phyloP scores from a whole-genome alignment of 2,113 vertebrate species.

The Aptenodytes forsteri region DNA sequence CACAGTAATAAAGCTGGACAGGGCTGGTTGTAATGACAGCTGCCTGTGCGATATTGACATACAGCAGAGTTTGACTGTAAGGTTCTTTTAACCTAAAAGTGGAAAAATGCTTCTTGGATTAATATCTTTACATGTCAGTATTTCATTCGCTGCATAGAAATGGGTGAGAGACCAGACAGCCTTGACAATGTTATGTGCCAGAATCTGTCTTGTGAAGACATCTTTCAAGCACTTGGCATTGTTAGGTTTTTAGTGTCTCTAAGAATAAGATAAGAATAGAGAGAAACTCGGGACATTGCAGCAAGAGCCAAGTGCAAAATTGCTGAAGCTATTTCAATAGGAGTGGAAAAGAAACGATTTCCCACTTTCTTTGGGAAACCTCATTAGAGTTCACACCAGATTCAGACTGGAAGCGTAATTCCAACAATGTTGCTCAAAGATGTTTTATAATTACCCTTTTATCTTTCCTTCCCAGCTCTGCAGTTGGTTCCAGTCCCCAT shows the following conservation, averaged over 20 bases:
- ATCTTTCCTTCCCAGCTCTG: neutral
- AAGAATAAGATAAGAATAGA: neutral
- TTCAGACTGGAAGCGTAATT: neutral
- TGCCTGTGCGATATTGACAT: neutral
- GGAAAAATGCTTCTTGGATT: neutral
- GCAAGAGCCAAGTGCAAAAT: neutral
- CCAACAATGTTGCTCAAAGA: neutral
- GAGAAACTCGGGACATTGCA: neutral
- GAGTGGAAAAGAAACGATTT: neutral
- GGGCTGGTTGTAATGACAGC: neutral
- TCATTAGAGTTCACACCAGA: neutral
- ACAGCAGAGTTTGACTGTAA: neutral
- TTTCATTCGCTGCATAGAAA: constrained; percentile 8
- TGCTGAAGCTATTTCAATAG: neutral
- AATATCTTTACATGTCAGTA: neutral
- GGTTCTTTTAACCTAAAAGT: constrained; percentile 11
- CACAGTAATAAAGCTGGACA: neutral
- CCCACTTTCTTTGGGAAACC: neutral
- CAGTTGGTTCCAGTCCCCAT: neutral
- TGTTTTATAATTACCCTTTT: neutral
- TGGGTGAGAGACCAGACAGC: neutral
- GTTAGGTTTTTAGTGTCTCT: neutral
- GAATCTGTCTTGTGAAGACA: neutral
- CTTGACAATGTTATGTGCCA: neutral
- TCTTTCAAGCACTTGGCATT: neutral